These are phyloP conservation scores for Loriculus beryllinus DNA, from an alignment of 2,797 vertebrate species.

Conservation along the genomic window DNA sequence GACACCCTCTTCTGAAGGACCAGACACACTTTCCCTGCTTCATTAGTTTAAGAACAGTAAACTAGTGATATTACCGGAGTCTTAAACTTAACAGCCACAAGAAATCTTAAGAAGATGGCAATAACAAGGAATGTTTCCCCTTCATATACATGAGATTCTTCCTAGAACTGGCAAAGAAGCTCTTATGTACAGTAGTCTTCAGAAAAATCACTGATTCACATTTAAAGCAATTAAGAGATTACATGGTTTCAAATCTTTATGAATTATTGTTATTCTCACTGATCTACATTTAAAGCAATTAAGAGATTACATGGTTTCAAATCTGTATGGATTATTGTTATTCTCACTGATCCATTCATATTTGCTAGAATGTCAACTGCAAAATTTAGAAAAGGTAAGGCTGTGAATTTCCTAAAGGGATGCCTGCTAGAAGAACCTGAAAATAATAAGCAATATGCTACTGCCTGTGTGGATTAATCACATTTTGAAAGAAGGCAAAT, in stretches of 20 bases:
- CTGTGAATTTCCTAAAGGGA: background rate
- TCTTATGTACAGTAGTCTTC: background rate
- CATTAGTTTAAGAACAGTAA: background rate
- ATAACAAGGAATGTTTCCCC: background rate
- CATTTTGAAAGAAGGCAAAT: background rate
- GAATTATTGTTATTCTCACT: background rate
- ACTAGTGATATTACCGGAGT: background rate
- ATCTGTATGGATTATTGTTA: background rate
- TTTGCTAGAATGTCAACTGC: background rate
- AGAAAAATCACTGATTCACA: background rate
- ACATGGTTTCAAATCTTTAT: background rate
- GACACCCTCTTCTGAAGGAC: constrained; percentile 33
- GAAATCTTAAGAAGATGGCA: background rate
- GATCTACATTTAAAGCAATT: background rate
- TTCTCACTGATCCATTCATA: background rate
- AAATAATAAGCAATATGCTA: background rate
- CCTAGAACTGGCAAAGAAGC: background rate
- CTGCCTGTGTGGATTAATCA: background rate
- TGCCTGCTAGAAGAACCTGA: background rate
- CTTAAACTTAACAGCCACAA: background rate
- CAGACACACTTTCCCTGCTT: background rate
- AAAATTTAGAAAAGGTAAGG: background rate
- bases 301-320: background rate
- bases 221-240: background rate
- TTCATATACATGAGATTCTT: background rate